A percentile compares a stretch with the other conserved stretches of the same genome.
Conservation (phyloP, 37 sponge, comb jelly and placozoan genomes). For the Tethya wilhelma region DNA sequence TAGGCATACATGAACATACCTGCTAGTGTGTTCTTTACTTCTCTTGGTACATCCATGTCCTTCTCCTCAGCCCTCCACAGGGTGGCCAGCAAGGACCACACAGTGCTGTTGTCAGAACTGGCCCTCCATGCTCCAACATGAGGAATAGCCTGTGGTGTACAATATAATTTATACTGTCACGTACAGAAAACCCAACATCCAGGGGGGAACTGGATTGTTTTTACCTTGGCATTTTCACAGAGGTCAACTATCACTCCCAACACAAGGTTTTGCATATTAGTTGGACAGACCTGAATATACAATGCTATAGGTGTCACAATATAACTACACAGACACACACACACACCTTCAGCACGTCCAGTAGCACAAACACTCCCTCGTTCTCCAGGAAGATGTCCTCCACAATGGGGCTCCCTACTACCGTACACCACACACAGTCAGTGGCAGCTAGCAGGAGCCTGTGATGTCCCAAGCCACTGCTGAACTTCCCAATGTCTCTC, state of each 20-base stretch:
- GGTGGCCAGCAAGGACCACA: slow-evolving; percentile 84
- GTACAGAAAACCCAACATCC: background rate
- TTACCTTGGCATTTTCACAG: slow-evolving; percentile 92
- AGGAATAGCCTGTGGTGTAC: slow-evolving; percentile 71
- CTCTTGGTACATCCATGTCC: slow-evolving; percentile 87
- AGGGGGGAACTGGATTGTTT: too few species aligned
- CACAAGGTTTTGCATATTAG: slow-evolving; percentile 85
- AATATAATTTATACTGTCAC: background rate
- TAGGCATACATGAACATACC: slow-evolving; percentile 46
- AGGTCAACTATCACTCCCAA: slow-evolving; percentile 94
- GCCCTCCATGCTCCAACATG: slow-evolving; percentile 86
- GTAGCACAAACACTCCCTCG: slow-evolving; percentile 88
- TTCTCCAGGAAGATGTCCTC: slow-evolving; percentile 96
- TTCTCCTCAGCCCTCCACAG: slow-evolving; percentile 94
- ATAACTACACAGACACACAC: background rate
- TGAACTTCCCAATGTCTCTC: slow-evolving; percentile 62
- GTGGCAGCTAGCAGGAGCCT: slow-evolving; percentile 83
- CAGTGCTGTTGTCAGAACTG: slow-evolving; percentile 28
- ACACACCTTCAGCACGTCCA: slow-evolving; percentile 88
- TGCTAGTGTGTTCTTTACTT: slow-evolving; percentile 62
- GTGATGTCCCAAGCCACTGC: slow-evolving; percentile 88
- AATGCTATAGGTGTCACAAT: background rate
- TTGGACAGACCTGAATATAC: slow-evolving; percentile 73
- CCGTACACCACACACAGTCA: slow-evolving; percentile 90
- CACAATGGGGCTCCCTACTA: slow-evolving; percentile 76